These are phyloP conservation scores for Scolanthus callimorphus DNA, from an alignment of 92 coral and sea anemone species.

Conservation along the genomic window DNA sequence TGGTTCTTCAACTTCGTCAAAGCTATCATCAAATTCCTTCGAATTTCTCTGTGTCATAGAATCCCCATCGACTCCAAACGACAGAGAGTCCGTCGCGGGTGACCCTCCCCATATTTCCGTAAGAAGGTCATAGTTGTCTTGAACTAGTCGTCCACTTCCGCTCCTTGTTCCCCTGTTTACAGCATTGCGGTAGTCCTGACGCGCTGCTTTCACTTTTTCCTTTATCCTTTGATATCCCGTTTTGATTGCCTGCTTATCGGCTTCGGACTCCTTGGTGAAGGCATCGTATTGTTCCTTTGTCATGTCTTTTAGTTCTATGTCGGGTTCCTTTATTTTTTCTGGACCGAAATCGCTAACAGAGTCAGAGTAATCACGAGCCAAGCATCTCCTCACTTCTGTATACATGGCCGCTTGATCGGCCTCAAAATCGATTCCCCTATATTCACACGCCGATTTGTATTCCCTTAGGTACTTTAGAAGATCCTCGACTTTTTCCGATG, in stretches of 20 bases:
- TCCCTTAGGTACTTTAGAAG: conserved; percentile 36
- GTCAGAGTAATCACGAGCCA: background rate
- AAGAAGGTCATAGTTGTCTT: conserved; percentile 33
- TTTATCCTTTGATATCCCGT: conserved; percentile 23
- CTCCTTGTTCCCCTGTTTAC: conserved; percentile 23
- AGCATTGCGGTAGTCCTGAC: conserved; percentile 36
- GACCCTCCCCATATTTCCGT: too few species aligned
- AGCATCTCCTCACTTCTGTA: conserved; percentile 6
- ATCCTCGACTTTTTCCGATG: conserved; percentile 4
- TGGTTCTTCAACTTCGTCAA: too few species aligned
- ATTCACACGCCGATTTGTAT: conserved; percentile 42
- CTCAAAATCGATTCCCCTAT: conserved; percentile 33
- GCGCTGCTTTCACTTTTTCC: too few species aligned
- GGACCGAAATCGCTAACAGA: conserved; percentile 38
- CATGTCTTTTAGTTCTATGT: conserved; percentile 28
- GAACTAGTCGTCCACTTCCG: conserved; percentile 41
- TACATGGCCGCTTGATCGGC: conserved; percentile 27
- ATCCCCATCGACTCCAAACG: conserved; percentile 48
- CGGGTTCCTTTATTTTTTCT: conserved; percentile 15
- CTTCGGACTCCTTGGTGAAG: conserved; percentile 9
- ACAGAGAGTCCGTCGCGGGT: conserved; percentile 34
- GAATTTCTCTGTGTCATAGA: too few species aligned
- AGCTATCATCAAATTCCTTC: conserved; percentile 8
- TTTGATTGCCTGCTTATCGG: conserved; percentile 3
- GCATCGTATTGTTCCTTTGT: conserved; percentile 17